Percentiles rank a stretch among this genome's conserved stretches.
Conservation (phyloP, 2,113 vertebrate genomes). For the Catharus minimus region DNA sequence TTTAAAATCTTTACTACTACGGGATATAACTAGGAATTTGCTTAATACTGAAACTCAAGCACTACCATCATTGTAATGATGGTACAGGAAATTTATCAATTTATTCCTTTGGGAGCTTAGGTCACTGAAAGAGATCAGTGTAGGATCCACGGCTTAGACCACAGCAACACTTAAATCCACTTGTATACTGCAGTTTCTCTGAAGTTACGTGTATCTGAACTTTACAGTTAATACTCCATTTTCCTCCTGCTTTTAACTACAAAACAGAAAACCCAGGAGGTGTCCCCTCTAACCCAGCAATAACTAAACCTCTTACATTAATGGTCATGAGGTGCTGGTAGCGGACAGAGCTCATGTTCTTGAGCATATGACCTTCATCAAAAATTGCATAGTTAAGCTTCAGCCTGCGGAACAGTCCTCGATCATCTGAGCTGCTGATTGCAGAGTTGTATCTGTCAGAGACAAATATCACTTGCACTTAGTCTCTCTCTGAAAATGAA, state of each 20-base stretch:
- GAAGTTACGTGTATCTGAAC: accelerated
- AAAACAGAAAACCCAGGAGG: background rate
- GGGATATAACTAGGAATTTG: background rate
- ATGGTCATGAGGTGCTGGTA: slow-evolving; percentile 96
- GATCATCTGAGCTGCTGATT: slow-evolving; percentile 88
- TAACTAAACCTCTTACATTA: slow-evolving; percentile 78
- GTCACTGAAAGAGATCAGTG: background rate
- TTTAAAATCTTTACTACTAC: background rate
- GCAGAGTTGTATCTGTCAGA: slow-evolving; percentile 86
- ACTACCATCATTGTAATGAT: background rate
- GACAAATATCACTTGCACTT: background rate
- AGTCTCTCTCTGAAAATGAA: background rate
- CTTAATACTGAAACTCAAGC: background rate
- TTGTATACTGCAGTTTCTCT: background rate
- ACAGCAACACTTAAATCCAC: background rate
- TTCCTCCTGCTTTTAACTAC: background rate
- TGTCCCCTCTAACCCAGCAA: background rate
- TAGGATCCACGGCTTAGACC: background rate
- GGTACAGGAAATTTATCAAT: background rate
- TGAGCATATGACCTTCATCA: slow-evolving; percentile 98
- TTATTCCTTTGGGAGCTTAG: background rate
- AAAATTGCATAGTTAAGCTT: slow-evolving; percentile 90
- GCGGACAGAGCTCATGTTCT: slow-evolving; percentile 94
- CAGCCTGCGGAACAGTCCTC: slow-evolving; percentile 88
- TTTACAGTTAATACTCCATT: background rate